These are phyloP conservation scores for Trilocha varians DNA, from an alignment of 2,888 invertebrate genomes.

Conservation along the genomic window DNA sequence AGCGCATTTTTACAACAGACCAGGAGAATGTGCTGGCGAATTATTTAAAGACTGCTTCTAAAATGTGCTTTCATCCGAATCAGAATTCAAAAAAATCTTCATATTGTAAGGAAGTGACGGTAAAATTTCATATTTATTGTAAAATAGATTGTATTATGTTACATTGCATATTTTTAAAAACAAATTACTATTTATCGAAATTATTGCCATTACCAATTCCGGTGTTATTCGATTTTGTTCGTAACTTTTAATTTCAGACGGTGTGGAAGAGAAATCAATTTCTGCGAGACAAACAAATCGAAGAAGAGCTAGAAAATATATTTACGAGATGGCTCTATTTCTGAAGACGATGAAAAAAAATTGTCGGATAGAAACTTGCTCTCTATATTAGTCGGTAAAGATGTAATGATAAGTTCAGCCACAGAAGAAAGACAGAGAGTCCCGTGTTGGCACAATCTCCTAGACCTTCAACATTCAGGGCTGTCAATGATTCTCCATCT, in stretches of 20 bases:
- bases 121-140: conserved; percentile 6
- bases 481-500: conserved; percentile 9
- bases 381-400: conserved; percentile 8
- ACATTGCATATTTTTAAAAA: conserved; percentile 1
- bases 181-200: conserved; percentile 1
- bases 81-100: too few relatives aligned
- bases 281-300: conserved; percentile 9
- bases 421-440: conserved; percentile 7
- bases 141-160: conserved; percentile 3
- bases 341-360: conserved; percentile 9
- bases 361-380: conserved; percentile 8
- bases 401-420: conserved; percentile 10
- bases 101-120: conserved; percentile 3
- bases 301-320: conserved; percentile 10
- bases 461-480: conserved; percentile 8
- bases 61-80: too few relatives aligned
- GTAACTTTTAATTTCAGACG: conserved; percentile 8
- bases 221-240: conserved; percentile 4
- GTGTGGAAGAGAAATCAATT: conserved; percentile 8
- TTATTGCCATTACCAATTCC: conserved; percentile 2
- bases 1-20: too few relatives aligned
- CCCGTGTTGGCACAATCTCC: conserved; percentile 7
- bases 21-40: too few relatives aligned
- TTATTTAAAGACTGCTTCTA: too few relatives aligned
- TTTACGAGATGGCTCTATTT: conserved; percentile 10